These are phyloP conservation scores for Drosophila siamana DNA, from an alignment of 2,888 invertebrate species.

Conservation along the genomic window DNA sequence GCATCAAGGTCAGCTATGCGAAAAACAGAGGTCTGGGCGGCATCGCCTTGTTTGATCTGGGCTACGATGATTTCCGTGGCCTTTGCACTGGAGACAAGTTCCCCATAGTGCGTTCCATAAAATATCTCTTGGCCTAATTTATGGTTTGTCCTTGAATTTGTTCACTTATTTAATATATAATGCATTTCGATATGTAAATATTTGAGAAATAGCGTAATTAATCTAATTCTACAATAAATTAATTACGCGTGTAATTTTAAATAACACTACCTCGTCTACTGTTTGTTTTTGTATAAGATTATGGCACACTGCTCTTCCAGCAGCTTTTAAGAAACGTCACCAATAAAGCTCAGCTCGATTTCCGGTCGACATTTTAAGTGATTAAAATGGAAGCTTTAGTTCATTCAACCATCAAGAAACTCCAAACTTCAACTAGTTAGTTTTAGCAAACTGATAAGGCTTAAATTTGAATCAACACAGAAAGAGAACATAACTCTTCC, in stretches of 20 bases:
- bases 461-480: too few relatives aligned
- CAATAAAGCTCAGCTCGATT: too few relatives aligned
- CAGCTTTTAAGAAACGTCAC: neutral
- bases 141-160: neutral
- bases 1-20: slow-evolving; percentile 90
- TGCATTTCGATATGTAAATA: neutral
- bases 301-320: neutral
- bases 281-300: neutral
- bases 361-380: neutral
- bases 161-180: slow-evolving; percentile 7
- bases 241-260: neutral
- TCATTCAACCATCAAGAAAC: neutral
- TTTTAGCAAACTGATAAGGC: too few relatives aligned
- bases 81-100: slow-evolving; percentile 92
- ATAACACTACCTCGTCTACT: neutral
- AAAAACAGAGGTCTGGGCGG: slow-evolving; percentile 91
- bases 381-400: neutral
- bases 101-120: slow-evolving; percentile 91
- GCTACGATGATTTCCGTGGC: slow-evolving; percentile 93
- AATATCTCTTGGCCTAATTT: slow-evolving; percentile 85
- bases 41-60: slow-evolving; percentile 90
- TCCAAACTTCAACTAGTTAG: too few relatives aligned
- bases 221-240: neutral
- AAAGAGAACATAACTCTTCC: too few relatives aligned
- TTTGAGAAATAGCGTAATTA: neutral